Conservation (phyloP, 1,140 invertebrate species). For the Cryptotermes secundus region DNA sequence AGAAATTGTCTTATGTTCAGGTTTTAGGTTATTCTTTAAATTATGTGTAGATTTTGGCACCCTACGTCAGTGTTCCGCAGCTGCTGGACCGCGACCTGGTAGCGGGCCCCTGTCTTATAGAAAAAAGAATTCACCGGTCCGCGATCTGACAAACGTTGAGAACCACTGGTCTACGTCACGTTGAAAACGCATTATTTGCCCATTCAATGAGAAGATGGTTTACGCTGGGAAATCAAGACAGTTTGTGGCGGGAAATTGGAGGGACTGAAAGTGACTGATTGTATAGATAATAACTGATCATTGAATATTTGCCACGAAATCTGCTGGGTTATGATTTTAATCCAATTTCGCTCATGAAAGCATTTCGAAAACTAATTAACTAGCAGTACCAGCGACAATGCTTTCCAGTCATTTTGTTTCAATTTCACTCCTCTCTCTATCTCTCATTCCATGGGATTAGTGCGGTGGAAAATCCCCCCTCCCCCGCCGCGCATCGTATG, state of each 20-base stretch:
- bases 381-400: conserved; percentile 15
- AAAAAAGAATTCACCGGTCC: too few species aligned
- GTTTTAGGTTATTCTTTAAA: too few species aligned
- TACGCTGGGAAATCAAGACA: not conserved
- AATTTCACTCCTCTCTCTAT: not conserved
- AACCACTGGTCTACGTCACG: too few species aligned
- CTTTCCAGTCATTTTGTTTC: conserved; percentile 17
- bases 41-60: not conserved
- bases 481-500: conserved; percentile 3
- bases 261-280: not conserved
- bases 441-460: not conserved
- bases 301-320: conserved; percentile 9
- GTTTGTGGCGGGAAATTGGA: not conserved
- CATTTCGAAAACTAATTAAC: conserved; percentile 10
- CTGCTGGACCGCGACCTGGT: too few species aligned
- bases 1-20: too few species aligned
- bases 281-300: conserved; percentile 2
- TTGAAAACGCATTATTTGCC: not conserved
- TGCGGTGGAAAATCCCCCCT: not conserved
- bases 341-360: conserved; percentile 15
- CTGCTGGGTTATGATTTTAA: conserved; percentile 17
- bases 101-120: too few species aligned
- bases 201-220: not conserved
- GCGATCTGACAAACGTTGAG: too few species aligned
- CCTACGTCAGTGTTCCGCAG: too few species aligned